Percentiles rank a stretch among this genome's conserved stretches.
Evolutionary conservation across 2,113 vertebrate genomes (phyloP).

Genomic region (Sminthopsis crassicaudata): DNA sequence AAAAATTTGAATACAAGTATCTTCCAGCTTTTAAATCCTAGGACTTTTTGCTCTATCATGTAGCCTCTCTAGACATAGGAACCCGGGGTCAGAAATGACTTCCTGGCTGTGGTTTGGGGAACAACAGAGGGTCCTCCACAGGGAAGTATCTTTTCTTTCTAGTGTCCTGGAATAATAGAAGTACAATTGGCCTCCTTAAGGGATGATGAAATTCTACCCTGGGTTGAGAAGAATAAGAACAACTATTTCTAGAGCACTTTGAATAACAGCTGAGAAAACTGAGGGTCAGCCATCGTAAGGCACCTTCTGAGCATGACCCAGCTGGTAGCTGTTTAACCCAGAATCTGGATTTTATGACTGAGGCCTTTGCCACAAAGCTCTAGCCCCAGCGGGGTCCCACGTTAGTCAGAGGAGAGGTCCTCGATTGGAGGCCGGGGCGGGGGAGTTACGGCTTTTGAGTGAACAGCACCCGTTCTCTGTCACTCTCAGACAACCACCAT

Average conservation of each 20-base stretch:
- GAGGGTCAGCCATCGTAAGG: neutral
- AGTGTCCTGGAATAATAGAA: neutral
- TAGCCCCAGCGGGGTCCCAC: neutral
- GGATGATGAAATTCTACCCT: neutral
- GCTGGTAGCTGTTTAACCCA: neutral
- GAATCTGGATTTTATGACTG: rapidly evolving
- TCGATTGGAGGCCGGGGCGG: neutral
- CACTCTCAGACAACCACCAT: neutral
- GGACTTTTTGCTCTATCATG: neutral
- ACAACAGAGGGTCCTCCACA: neutral
- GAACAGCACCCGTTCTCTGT: neutral
- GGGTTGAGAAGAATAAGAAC: neutral
- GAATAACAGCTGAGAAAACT: neutral
- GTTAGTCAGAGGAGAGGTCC: neutral
- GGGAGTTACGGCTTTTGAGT: neutral
- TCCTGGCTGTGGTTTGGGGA: neutral
- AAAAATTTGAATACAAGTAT: neutral
- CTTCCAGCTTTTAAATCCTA: neutral
- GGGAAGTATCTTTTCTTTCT: neutral
- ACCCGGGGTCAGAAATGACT: neutral
- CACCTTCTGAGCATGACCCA: neutral
- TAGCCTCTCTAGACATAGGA: neutral
- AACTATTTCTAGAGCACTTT: neutral
- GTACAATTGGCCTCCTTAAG: neutral
- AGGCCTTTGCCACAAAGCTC: neutral